Evolutionary conservation across 2,888 invertebrate species (phyloP).

Genomic region (Mesodorylaimus sp.): DNA sequence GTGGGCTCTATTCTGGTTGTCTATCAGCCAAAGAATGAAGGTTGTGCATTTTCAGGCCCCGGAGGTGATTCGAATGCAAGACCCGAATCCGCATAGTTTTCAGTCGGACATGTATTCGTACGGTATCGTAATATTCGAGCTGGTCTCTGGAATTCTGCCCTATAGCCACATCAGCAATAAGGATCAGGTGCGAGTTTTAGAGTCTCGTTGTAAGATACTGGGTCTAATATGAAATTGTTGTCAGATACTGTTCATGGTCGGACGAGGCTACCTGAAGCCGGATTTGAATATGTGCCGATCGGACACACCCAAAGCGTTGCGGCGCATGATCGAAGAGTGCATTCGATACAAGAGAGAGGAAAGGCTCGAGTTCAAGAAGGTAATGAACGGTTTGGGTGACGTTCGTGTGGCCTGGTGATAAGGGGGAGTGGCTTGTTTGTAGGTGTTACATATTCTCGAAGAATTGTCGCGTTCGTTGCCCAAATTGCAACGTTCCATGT

Average conservation of each 20-base stretch:
- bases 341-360: slow-evolving; percentile 67
- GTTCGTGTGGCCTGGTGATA: no score
- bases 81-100: slow-evolving; percentile 71
- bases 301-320: slow-evolving; percentile 75
- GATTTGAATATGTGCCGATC: slow-evolving; percentile 61
- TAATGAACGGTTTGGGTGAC: no score
- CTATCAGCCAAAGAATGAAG: no score
- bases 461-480: slow-evolving; percentile 69
- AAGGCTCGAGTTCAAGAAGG: slow-evolving; percentile 64
- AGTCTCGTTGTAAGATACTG: no score
- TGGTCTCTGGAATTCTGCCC: slow-evolving; percentile 73
- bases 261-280: slow-evolving; percentile 68
- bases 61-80: slow-evolving; percentile 90
- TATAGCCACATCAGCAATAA: slow-evolving; percentile 73
- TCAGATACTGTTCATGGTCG: slow-evolving; percentile 86
- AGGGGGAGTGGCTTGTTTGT: no score
- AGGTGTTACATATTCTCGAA: slow-evolving; percentile 69
- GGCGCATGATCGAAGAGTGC: slow-evolving; percentile 70
- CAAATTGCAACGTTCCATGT: slow-evolving; percentile 67
- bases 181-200: slow-evolving; percentile 46
- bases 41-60: no score
- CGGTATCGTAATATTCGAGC: slow-evolving; percentile 88
- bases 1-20: no score
- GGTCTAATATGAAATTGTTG: no score
- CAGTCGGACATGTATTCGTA: slow-evolving; percentile 99